These are phyloP conservation scores for Drosophila malerkotliana DNA, from an alignment of 1,140 invertebrate species.

Conservation along the genomic window DNA sequence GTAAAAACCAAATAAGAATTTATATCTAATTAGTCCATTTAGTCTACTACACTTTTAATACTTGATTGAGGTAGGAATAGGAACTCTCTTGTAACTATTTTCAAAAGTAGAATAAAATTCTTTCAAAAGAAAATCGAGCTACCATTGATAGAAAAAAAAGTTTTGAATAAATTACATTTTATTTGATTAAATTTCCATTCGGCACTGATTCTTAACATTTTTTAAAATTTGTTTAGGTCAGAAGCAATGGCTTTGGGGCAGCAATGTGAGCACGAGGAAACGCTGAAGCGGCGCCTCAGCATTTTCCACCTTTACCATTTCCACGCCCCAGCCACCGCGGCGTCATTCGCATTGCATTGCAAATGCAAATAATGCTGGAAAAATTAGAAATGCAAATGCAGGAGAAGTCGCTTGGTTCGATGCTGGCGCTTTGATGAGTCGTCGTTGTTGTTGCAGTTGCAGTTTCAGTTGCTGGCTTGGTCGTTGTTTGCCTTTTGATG, in stretches of 20 bases:
- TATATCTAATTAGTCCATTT: too few species aligned
- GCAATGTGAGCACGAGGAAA: slow-evolving; percentile 29
- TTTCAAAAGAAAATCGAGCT: too few species aligned
- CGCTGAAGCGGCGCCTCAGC: slow-evolving; percentile 39
- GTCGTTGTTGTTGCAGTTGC: slow-evolving; percentile 13
- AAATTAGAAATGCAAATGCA: slow-evolving; percentile 82
- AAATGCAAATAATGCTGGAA: slow-evolving; percentile 50
- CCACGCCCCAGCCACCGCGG: slow-evolving; percentile 50
- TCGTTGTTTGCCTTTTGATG: slow-evolving; percentile 67
- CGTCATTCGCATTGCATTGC: slow-evolving; percentile 52
- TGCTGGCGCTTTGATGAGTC: slow-evolving; percentile 52
- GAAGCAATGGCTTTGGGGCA: slow-evolving; percentile 2
- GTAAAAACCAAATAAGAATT: too few species aligned
- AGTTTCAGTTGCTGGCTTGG: neutral
- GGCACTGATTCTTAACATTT: slow-evolving; percentile 13
- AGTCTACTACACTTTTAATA: too few species aligned
- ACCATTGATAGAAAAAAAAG: neutral
- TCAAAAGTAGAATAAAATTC: too few species aligned
- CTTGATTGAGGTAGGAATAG: too few species aligned
- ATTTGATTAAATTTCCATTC: neutral
- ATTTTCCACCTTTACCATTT: slow-evolving; percentile 41
- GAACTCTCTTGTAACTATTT: too few species aligned
- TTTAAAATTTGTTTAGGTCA: neutral
- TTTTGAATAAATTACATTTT: neutral
- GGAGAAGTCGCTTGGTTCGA: slow-evolving; percentile 27